A percentile compares a stretch with the other conserved stretches of the same genome.
These are phyloP conservation scores for Lichenostomus cassidix DNA, from an alignment of 2,113 vertebrate genomes.

Conservation along the genomic window DNA sequence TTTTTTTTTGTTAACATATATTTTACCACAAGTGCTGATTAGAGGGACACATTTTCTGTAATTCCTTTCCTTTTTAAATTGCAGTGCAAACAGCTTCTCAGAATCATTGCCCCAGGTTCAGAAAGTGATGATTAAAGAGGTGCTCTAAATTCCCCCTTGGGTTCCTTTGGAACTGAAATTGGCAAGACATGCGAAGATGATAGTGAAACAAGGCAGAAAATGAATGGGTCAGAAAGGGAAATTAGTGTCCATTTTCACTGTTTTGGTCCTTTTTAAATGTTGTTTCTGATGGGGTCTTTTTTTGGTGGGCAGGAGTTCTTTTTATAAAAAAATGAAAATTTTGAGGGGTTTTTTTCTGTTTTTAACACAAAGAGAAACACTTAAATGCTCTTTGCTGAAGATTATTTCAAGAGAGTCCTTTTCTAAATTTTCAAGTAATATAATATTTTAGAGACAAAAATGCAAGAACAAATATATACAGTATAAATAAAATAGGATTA, in stretches of 20 bases:
- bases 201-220: background rate
- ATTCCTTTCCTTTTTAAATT: constrained; percentile 27
- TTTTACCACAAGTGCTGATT: constrained; percentile 40
- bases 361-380: background rate
- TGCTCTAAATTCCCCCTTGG: background rate
- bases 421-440: background rate
- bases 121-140: constrained; percentile 21
- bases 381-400: background rate
- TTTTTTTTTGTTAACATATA: constrained; percentile 22
- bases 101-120: background rate
- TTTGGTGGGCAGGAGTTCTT: background rate
- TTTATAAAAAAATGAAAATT: background rate
- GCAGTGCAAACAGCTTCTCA: constrained; percentile 18
- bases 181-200: background rate
- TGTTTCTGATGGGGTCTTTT: background rate
- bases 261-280: background rate
- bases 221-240: background rate
- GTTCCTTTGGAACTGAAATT: background rate
- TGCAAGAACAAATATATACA: background rate
- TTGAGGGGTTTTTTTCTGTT: background rate
- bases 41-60: background rate
- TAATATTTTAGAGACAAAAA: background rate
- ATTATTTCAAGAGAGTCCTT: background rate
- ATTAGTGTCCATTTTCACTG: background rate
- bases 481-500: background rate